phyloP scores from a whole-genome alignment of 2,797 vertebrate species.

The Fistularia commersonii region DNA sequence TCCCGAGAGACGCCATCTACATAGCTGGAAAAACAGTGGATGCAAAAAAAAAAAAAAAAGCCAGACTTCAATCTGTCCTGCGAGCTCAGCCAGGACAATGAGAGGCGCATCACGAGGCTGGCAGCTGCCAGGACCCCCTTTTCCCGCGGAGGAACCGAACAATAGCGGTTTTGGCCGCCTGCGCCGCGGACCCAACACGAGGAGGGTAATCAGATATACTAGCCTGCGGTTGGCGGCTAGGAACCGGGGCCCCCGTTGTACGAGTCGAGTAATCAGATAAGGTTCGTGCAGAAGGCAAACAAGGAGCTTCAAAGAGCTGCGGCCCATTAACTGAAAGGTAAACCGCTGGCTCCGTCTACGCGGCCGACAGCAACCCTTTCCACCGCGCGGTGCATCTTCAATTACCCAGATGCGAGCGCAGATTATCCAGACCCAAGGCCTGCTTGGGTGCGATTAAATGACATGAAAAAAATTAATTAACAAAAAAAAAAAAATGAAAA shows the following conservation, averaged over 20 bases:
- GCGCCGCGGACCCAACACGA: conserved; percentile 43
- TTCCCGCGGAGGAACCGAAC: conserved; percentile 60
- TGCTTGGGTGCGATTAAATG: too few species aligned
- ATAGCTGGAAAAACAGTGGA: conserved; percentile 51
- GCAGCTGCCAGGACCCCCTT: conserved; percentile 53
- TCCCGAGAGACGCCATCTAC: conserved; percentile 28
- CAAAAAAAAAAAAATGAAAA: too few species aligned
- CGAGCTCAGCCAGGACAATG: conserved; percentile 56
- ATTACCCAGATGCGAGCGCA: conserved; percentile 29
- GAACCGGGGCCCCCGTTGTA: conserved; percentile 48
- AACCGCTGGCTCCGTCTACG: conserved; percentile 43
- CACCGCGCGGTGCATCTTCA: conserved; percentile 31
- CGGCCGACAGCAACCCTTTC: conserved; percentile 24
- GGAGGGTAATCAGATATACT: conserved; percentile 68
- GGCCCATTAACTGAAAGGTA: conserved; percentile 69
- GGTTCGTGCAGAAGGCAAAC: conserved; percentile 62
- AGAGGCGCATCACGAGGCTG: conserved; percentile 47
- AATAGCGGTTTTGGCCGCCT: conserved; percentile 66
- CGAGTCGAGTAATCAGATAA: conserved; percentile 72
- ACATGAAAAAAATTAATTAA: too few species aligned
- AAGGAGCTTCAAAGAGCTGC: conserved; percentile 62
- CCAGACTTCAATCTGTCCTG: conserved; percentile 52
- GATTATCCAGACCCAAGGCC: conserved; percentile 22
- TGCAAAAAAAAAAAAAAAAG: conserved; percentile 43
- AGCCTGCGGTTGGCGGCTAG: conserved; percentile 53